These are phyloP conservation scores for Dasypolia templi DNA, from an alignment of 2,888 invertebrate genomes.

Conservation along the genomic window DNA sequence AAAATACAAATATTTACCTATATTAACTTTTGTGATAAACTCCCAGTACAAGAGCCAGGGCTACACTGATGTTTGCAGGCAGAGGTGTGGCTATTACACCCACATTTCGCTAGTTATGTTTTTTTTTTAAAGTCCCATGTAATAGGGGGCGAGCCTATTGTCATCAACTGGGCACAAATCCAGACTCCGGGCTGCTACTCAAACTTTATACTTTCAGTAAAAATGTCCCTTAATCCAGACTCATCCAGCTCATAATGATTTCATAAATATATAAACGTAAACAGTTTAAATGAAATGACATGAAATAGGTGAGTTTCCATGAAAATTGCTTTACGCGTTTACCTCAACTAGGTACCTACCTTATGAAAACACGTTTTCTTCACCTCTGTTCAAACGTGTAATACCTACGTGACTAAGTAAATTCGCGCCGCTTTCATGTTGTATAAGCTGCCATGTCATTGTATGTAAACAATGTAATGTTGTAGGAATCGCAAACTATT, in stretches of 20 bases:
- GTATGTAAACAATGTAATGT: conserved; percentile 60
- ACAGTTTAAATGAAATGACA: conserved; percentile 22
- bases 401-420: conserved; percentile 24
- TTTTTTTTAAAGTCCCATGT: too few species aligned
- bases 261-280: conserved; percentile 34
- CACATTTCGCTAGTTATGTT: too few species aligned
- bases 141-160: too few species aligned
- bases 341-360: conserved; percentile 30
- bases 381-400: conserved; percentile 53
- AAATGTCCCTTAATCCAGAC: conserved; percentile 28
- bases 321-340: conserved; percentile 40
- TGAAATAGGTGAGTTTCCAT: conserved; percentile 39
- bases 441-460: conserved; percentile 51
- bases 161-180: too few species aligned
- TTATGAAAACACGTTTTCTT: conserved; percentile 40
- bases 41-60: too few species aligned
- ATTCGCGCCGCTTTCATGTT: conserved; percentile 51
- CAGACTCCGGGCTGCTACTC: too few species aligned
- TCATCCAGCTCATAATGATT: conserved; percentile 44
- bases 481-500: conserved; percentile 56
- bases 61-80: too few species aligned
- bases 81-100: too few species aligned
- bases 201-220: conserved; percentile 30
- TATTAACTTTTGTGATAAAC: too few species aligned
- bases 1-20: conserved; percentile 46